phyloP scores from a whole-genome alignment of 2,113 vertebrate genomes.

The Etia nguti region DNA sequence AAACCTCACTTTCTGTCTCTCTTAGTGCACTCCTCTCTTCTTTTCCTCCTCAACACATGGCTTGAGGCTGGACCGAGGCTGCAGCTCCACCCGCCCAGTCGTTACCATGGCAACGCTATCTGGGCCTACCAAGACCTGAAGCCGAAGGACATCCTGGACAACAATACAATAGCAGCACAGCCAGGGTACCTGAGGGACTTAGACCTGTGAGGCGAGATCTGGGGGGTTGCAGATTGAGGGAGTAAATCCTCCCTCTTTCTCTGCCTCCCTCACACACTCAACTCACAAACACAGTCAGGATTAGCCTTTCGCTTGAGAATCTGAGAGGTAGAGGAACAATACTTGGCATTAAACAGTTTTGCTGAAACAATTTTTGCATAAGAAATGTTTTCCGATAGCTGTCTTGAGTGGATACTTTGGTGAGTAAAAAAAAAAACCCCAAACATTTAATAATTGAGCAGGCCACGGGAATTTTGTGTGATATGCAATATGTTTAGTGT shows the following conservation, averaged over 20 bases:
- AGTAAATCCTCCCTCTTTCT: slow-evolving; percentile 53
- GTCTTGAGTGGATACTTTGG: neutral
- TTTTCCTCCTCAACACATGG: slow-evolving; percentile 57
- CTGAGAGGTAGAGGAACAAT: slow-evolving; percentile 9
- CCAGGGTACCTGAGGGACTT: slow-evolving; percentile 69
- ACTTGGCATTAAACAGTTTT: neutral
- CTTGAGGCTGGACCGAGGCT: slow-evolving; percentile 65
- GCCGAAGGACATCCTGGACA: slow-evolving; percentile 77
- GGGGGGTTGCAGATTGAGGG: slow-evolving; percentile 42
- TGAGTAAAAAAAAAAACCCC: neutral
- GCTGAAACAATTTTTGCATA: neutral
- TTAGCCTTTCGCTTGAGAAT: slow-evolving; percentile 28
- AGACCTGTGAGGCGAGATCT: slow-evolving; percentile 67
- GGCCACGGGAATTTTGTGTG: neutral
- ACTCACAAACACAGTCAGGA: slow-evolving; percentile 42
- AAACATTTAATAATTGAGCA: neutral
- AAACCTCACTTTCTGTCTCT: slow-evolving; percentile 29
- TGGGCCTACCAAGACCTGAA: slow-evolving; percentile 76
- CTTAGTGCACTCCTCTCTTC: slow-evolving; percentile 13
- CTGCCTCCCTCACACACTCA: slow-evolving; percentile 12
- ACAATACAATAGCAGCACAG: slow-evolving; percentile 72
- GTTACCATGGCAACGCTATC: slow-evolving; percentile 76
- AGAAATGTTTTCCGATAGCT: neutral
- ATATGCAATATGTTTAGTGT: neutral
- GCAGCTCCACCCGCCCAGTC: slow-evolving; percentile 64